Evolutionary conservation across 2,888 invertebrate genomes (phyloP).

Genomic region (Bedellia somnulentella): DNA sequence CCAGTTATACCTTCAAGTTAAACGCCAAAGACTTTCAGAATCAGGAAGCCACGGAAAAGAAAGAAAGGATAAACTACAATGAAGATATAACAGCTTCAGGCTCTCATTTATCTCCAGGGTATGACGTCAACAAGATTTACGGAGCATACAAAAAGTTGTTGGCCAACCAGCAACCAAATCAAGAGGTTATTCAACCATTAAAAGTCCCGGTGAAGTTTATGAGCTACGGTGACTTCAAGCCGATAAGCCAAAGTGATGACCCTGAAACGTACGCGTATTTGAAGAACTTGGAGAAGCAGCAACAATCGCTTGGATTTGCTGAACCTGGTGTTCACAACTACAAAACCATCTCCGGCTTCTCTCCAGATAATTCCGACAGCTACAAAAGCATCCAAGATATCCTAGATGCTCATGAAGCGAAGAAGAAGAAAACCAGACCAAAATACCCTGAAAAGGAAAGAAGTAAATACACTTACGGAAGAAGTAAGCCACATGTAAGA

Average conservation of each 20-base stretch:
- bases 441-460: neutral
- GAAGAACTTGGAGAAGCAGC: constrained; percentile 28
- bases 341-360: constrained; percentile 15
- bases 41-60: constrained; percentile 27
- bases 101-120: constrained; percentile 13
- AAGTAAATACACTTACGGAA: constrained; percentile 1
- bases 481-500: constrained; percentile 6
- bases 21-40: constrained; percentile 8
- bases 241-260: constrained; percentile 29
- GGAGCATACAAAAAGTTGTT: constrained; percentile 12
- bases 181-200: constrained; percentile 14
- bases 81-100: constrained; percentile 14
- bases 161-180: constrained; percentile 1
- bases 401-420: constrained; percentile 37
- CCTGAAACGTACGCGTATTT: constrained; percentile 40
- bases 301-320: constrained; percentile 14
- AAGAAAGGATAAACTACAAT: constrained; percentile 14
- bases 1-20: neutral
- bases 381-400: constrained; percentile 26
- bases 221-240: constrained; percentile 27
- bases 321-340: constrained; percentile 1
- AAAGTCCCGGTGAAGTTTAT: constrained; percentile 25
- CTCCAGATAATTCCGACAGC: constrained; percentile 19
- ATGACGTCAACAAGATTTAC: neutral
- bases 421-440: constrained; percentile 18